phyloP scores from a whole-genome alignment of 2,888 invertebrate genomes.

The Watsonalla binaria region DNA sequence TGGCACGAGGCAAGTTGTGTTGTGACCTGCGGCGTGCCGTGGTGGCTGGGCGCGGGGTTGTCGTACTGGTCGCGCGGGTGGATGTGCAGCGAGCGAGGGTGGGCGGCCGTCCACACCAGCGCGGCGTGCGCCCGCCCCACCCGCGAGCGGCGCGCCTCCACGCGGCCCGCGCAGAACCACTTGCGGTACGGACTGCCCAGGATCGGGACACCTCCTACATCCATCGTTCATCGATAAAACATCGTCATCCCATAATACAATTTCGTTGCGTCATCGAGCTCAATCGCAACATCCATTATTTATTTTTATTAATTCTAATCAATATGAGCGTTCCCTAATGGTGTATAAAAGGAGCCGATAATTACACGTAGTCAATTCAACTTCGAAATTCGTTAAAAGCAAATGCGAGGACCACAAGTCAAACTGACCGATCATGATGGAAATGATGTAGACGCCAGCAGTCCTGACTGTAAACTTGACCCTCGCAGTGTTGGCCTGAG shows the following conservation, averaged over 20 bases:
- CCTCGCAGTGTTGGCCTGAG: constrained; percentile 90
- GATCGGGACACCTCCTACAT: constrained; percentile 83
- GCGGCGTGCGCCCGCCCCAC: constrained; percentile 84
- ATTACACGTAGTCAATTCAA: too few relatives aligned
- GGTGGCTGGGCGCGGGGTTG: constrained; percentile 73
- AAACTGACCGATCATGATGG: constrained; percentile 84
- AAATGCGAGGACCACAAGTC: neutral
- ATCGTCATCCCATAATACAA: too few relatives aligned
- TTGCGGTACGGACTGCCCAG: constrained; percentile 92
- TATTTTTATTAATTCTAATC: too few relatives aligned
- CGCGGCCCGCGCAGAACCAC: constrained; percentile 89
- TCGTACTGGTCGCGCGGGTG: constrained; percentile 96
- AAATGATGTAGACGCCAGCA: constrained; percentile 92
- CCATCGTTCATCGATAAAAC: neutral
- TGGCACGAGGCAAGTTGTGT: too few relatives aligned
- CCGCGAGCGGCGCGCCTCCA: constrained; percentile 89
- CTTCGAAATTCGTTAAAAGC: too few relatives aligned
- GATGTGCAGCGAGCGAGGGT: constrained; percentile 87
- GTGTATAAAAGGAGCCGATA: too few relatives aligned
- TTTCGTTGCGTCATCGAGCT: too few relatives aligned
- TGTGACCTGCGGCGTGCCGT: constrained; percentile 13
- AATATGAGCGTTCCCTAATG: too few relatives aligned
- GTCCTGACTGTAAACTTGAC: constrained; percentile 95
- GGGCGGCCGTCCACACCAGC: constrained; percentile 86
- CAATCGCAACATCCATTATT: too few relatives aligned